Evolutionary conservation across 2,113 vertebrate species (phyloP).

Genomic region (Abramis brama): DNA sequence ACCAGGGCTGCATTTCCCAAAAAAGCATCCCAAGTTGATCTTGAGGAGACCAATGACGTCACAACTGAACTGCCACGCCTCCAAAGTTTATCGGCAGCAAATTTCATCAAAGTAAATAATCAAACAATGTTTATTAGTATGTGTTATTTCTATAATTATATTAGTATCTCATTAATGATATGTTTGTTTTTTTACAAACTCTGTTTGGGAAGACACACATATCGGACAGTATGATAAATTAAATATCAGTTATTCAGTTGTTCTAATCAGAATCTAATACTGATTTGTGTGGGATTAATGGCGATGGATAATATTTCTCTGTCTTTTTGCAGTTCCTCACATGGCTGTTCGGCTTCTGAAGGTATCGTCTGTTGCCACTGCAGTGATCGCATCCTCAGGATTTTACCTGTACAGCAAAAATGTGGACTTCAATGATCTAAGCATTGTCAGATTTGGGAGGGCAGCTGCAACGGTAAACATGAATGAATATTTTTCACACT

Average conservation of each 20-base stretch:
- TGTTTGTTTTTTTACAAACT: background rate
- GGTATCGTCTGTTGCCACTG: slow-evolving; percentile 79
- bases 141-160: background rate
- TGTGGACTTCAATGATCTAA: slow-evolving; percentile 88
- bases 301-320: background rate
- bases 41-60: background rate
- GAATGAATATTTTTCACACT: background rate
- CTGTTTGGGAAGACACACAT: background rate
- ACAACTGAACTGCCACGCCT: background rate
- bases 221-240: background rate
- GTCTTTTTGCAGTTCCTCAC: slow-evolving; percentile 66
- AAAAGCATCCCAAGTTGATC: too few relatives aligned
- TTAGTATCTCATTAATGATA: background rate
- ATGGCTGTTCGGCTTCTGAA: slow-evolving; percentile 86
- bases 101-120: too few relatives aligned
- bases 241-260: background rate
- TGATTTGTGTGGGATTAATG: background rate
- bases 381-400: slow-evolving; percentile 81
- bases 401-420: slow-evolving; percentile 81
- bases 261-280: background rate
- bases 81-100: background rate
- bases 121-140: background rate
- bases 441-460: slow-evolving; percentile 87
- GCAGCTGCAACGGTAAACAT: slow-evolving; percentile 84
- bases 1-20: too few relatives aligned